Base-by-base conservation (phyloP, 1,140 invertebrate species). In the Amphibalanus amphitrite region DNA sequence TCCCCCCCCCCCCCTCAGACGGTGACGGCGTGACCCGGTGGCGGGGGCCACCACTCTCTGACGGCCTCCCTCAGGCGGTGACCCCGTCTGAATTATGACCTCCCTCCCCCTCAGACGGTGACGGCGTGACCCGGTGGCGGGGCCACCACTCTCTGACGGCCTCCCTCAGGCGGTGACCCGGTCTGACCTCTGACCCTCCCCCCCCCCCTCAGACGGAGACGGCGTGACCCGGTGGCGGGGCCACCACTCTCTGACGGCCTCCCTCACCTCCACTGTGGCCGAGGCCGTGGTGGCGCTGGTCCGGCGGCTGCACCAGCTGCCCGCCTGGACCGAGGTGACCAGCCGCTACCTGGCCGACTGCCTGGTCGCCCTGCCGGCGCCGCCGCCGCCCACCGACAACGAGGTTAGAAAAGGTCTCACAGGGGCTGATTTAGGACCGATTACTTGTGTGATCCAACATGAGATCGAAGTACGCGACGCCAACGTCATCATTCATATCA, bases 211-310 rank as follows among this genome's bases (percentile, higher is more conserved):
- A 38, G 33, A 15, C 33, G 15, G 33, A 6, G 33, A 38, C 33
- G 33, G 33, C 15, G 33, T 38, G 33, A 38, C 33, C 33, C 33
- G 33, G 33, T 38, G 33, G 33, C 80, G 65, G 10, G 87, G 90
- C 76, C 80, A 83, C 69, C 82, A 83, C 69, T 75, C 82, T 0
- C 76, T 85, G 10, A 92, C 91, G 0, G 89, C 91, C 25, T 90
- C 90, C 0, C 88, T 91, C 74, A 89, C 88, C 38, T 90, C 89
- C 64, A 92, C 90, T 0, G 80, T 93, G 47, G 87, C 87, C 20
- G 91, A 93, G 78, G 91, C 93, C 78, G 81, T 90, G 33, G 85
- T 92, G 25, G 80, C 82, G 0, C 78, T 93, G 25, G 78, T 94
- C 23, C 79, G 91, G 28, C 83, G 80, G 26, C 80, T 94, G 28